Conservation (phyloP, 2,113 vertebrate genomes). For the Silurus meridionalis region DNA sequence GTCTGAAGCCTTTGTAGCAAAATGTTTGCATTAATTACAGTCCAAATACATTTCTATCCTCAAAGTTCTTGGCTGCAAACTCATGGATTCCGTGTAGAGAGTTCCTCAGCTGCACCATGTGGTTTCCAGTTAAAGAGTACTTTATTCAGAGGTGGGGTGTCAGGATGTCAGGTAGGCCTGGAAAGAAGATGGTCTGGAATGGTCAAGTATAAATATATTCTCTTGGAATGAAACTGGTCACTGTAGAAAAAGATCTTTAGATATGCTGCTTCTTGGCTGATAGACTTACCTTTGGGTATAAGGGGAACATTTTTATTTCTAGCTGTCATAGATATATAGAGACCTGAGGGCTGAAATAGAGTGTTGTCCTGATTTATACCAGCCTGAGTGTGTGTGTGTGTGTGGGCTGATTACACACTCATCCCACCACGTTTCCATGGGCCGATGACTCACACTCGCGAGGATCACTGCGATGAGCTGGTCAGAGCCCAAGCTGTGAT, state of each 20-base stretch:
- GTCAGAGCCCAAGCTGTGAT: slow-evolving; percentile 15
- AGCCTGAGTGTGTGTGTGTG: neutral
- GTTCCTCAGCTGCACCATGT: too few species aligned
- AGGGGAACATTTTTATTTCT: neutral
- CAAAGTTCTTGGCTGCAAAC: too few species aligned
- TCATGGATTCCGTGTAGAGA: too few species aligned
- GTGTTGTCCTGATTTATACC: slow-evolving; percentile 21
- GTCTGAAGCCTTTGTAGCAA: too few species aligned
- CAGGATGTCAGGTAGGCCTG: too few species aligned
- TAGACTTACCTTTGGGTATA: neutral
- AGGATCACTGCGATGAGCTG: slow-evolving; percentile 15
- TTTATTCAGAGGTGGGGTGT: too few species aligned
- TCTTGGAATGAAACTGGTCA: neutral
- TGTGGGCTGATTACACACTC: slow-evolving; percentile 19
- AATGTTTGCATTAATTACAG: too few species aligned
- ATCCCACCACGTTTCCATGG: slow-evolving; percentile 16
- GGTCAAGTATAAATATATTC: neutral
- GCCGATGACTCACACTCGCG: slow-evolving; percentile 19
- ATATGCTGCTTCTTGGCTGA: neutral
- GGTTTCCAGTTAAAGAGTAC: too few species aligned
- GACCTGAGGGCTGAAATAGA: slow-evolving; percentile 13
- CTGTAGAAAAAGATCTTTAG: neutral
- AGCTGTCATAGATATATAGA: neutral
- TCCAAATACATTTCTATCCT: too few species aligned
- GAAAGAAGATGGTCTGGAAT: too few species aligned